Conservation (phyloP, 37 sponge, comb jelly and placozoan species). For the Cladorhizidae sp. region DNA sequence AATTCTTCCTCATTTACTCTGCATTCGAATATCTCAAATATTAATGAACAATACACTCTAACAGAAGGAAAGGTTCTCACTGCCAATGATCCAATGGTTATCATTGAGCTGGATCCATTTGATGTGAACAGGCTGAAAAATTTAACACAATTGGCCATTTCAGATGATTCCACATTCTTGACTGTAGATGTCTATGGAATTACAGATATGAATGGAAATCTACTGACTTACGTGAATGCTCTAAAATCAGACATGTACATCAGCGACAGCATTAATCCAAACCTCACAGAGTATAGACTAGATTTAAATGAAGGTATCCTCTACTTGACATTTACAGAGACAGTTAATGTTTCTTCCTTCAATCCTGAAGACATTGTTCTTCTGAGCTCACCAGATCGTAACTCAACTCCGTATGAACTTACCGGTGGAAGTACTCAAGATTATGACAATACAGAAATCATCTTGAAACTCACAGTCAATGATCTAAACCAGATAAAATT, state of each 20-base stretch:
- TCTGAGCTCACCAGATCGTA: slow-evolving; percentile 28
- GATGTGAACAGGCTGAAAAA: slow-evolving; percentile 82
- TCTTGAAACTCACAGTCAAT: slow-evolving; percentile 24
- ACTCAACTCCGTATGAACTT: slow-evolving; percentile 19
- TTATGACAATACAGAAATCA: slow-evolving; percentile 50
- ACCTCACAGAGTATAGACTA: slow-evolving; percentile 44
- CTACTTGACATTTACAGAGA: slow-evolving; percentile 74
- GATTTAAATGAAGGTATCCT: slow-evolving; percentile 79
- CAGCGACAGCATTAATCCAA: slow-evolving; percentile 48
- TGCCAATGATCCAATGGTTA: slow-evolving; percentile 55
- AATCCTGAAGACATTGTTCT: slow-evolving; percentile 38
- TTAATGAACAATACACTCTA: slow-evolving; percentile 42
- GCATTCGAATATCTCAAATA: neutral
- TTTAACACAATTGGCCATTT: slow-evolving; percentile 64
- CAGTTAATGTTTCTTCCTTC: slow-evolving; percentile 77
- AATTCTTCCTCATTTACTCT: slow-evolving; percentile 47
- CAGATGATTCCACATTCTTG: slow-evolving; percentile 51
- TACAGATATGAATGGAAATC: slow-evolving; percentile 74
- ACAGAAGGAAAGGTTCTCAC: slow-evolving; percentile 69
- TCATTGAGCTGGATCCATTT: slow-evolving; percentile 31
- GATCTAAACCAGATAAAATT: slow-evolving; percentile 80
- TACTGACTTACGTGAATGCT: slow-evolving; percentile 4
- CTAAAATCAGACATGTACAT: slow-evolving; percentile 23
- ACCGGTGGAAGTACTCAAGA: slow-evolving; percentile 27
- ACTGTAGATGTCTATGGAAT: slow-evolving; percentile 35